phyloP scores from a whole-genome alignment of 2,113 vertebrate genomes.

The Gnathochromis pfefferi region DNA sequence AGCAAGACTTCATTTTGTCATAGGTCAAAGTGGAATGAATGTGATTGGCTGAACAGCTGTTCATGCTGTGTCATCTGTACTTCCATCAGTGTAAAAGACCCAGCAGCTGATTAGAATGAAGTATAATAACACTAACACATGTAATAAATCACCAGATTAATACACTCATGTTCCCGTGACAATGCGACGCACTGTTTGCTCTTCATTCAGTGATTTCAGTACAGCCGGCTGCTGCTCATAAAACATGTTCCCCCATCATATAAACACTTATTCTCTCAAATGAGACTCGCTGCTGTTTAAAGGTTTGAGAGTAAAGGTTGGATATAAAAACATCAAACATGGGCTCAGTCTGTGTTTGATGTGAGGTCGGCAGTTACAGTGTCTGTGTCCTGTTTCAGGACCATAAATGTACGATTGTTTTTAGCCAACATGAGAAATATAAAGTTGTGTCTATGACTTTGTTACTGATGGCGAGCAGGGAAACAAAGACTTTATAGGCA shows the following conservation, averaged over 20 bases:
- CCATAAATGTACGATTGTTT: background rate
- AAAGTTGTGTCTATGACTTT: background rate
- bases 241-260: background rate
- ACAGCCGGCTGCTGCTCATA: background rate
- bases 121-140: background rate
- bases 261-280: background rate
- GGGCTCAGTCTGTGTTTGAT: background rate
- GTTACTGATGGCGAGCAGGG: background rate
- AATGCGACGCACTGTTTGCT: background rate
- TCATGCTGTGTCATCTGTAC: background rate
- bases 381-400: background rate
- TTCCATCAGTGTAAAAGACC: background rate
- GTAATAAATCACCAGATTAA: background rate
- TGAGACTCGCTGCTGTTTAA: background rate
- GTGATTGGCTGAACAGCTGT: background rate
- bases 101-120: background rate
- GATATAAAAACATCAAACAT: background rate
- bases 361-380: background rate
- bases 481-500: rapidly evolving
- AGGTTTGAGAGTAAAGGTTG: background rate
- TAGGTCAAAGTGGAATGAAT: background rate
- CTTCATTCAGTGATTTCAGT: background rate
- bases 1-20: background rate
- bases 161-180: background rate
- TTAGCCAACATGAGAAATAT: background rate